phyloP scores from a whole-genome alignment of 2,113 vertebrate species.

The Rhineura floridana region DNA sequence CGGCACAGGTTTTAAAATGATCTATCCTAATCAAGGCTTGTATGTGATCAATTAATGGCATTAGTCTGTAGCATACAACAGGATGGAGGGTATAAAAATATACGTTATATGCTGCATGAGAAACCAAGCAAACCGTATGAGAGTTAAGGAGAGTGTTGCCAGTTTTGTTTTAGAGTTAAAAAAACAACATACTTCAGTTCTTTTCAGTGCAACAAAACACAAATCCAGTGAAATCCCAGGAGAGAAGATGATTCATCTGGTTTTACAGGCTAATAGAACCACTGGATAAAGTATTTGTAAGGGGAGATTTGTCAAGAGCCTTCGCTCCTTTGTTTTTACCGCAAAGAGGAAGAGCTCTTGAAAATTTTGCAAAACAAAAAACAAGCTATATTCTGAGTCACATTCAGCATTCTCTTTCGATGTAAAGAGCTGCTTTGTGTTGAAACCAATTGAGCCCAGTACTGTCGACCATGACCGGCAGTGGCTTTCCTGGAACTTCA shows the following conservation, averaged over 20 bases:
- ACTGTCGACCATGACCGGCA: background rate
- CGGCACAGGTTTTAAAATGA: background rate
- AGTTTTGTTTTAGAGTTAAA: conserved; percentile 34
- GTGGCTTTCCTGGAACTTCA: background rate
- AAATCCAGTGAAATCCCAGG: conserved; percentile 12
- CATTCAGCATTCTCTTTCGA: background rate
- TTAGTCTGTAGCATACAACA: background rate
- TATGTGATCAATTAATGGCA: background rate
- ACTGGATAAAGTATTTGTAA: conserved; percentile 22
- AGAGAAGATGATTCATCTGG: conserved; percentile 22
- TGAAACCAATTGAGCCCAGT: background rate
- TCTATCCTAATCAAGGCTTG: background rate
- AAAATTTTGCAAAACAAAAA: background rate
- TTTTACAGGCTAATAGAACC: conserved; percentile 12
- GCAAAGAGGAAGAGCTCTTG: background rate
- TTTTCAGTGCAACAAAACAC: conserved; percentile 36
- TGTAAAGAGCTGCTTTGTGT: background rate
- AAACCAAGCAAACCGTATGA: background rate
- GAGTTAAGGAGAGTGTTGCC: conserved; percentile 3
- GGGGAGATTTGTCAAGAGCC: background rate
- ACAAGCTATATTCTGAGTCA: background rate
- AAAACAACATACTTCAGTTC: conserved; percentile 12
- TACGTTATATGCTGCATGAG: background rate
- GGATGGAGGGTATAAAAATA: background rate
- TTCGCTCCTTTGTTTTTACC: background rate